These are phyloP conservation scores for Shargacucullia verbasci DNA, from an alignment of 2,888 invertebrate species.

Conservation along the genomic window DNA sequence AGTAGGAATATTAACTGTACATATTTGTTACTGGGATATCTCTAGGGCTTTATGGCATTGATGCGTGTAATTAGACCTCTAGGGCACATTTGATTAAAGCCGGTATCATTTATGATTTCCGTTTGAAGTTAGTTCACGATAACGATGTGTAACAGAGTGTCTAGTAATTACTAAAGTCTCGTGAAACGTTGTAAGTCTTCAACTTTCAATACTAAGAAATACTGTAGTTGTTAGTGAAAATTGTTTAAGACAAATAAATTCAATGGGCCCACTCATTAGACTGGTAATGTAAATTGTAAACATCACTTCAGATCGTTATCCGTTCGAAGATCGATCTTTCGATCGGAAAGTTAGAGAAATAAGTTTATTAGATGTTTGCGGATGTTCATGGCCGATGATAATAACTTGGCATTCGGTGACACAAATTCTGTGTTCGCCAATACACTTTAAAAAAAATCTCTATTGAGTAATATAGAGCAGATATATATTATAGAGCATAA, in stretches of 20 bases:
- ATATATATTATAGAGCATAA: too few relatives aligned
- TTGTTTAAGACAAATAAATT: constrained; percentile 27
- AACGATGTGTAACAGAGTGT: constrained; percentile 29
- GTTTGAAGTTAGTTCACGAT: constrained; percentile 6
- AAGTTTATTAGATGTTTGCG: too few relatives aligned
- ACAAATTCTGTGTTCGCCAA: too few relatives aligned
- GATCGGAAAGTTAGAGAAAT: too few relatives aligned
- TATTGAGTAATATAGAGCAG: too few relatives aligned
- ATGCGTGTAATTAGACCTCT: too few relatives aligned
- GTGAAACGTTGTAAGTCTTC: constrained; percentile 9
- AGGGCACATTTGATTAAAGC: not conserved
- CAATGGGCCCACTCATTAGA: constrained; percentile 5
- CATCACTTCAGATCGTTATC: not conserved
- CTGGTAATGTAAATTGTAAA: constrained; percentile 7
- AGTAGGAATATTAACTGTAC: constrained; percentile 1
- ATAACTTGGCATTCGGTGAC: too few relatives aligned
- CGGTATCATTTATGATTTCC: constrained; percentile 30
- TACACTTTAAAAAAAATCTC: too few relatives aligned
- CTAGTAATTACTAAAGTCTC: constrained; percentile 11
- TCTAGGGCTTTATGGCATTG: constrained; percentile 2
- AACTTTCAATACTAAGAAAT: constrained; percentile 24
- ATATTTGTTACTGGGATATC: not conserved
- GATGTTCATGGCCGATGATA: too few relatives aligned
- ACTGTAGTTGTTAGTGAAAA: constrained; percentile 20
- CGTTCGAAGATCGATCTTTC: too few relatives aligned